Evolutionary conservation across 2,113 vertebrate genomes (phyloP).

Genomic region (Calcarius ornatus): DNA sequence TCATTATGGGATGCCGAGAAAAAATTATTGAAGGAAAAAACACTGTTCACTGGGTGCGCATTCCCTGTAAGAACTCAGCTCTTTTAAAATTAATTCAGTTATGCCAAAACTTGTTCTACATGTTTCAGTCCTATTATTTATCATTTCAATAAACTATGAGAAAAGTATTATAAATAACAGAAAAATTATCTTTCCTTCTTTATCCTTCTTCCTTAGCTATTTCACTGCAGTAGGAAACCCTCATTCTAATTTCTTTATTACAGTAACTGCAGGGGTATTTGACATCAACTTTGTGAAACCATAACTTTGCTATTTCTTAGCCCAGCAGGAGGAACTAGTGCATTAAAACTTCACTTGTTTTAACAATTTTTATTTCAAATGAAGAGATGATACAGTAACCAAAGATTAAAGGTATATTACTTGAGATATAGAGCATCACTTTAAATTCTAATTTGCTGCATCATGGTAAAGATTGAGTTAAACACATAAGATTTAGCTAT

Average conservation of each 20-base stretch:
- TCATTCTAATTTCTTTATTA: conserved; percentile 9
- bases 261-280: background rate
- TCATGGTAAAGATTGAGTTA: background rate
- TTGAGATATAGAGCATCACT: background rate
- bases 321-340: background rate
- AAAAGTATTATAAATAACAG: background rate
- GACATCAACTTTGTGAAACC: conserved; percentile 8
- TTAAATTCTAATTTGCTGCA: background rate
- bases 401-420: background rate
- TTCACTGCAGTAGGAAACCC: conserved; percentile 15
- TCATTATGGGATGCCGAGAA: conserved; percentile 53
- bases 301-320: conserved; percentile 44
- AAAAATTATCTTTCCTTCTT: background rate
- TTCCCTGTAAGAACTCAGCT: background rate
- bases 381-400: background rate
- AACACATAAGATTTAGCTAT: background rate
- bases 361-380: background rate
- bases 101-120: background rate
- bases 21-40: conserved; percentile 62
- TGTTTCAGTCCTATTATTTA: conserved; percentile 21
- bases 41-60: background rate
- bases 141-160: background rate
- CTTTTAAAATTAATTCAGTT: conserved; percentile 41
- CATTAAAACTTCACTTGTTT: background rate
- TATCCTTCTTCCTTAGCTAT: background rate